Evolutionary conservation across 2,888 invertebrate species (phyloP), one percentile per base, ranked within the genome.

Genomic region (Cantharis nigra): DNA sequence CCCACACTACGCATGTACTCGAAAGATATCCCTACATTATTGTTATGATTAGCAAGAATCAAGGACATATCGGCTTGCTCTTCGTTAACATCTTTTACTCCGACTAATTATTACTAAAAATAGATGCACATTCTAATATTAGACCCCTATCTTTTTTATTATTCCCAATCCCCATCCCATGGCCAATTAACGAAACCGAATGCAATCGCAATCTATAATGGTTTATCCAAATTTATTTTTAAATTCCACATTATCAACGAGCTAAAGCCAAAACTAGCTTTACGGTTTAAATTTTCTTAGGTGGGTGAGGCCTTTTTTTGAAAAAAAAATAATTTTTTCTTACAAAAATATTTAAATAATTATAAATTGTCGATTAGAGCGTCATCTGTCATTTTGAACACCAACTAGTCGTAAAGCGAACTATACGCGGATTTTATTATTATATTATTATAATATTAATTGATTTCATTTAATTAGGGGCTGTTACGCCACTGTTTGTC

Each of bases 1-100:
- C 82, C 78, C 78, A 80, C 78, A 82, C 80, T 72, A 81, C 82
- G 81, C 82, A 82, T 81, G 80, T 77, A 79, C 79, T 77, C 79
- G 74, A 78, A 73, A 72, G 79, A 72, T 77, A 72, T 77, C 77
- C 75, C 80, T 75, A 75, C 76, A 73, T 69, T 63, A 72, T 74
- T 71, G 72, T 74, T 77, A 74, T 70, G 73, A 77, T 78, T 78
- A 78, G 78, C 76, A 70, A 74, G 74, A 75, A 80, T 79, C 79
- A 80, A 80, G 79, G 79, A 77, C 79, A 70, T 62, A 72, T 69
- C 69, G 63, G 69, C 67, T 78, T 78, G 74, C 78, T 71, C 71
- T 78, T 71, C 71, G 63, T 71, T 71, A 71, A 30, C 69, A 69
- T 23, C 23, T 49, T 49, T 49, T 49, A n/a, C 49, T 49, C n/a